phyloP scores from a whole-genome alignment of 1,140 invertebrate genomes.

The Drosophila guanche region DNA sequence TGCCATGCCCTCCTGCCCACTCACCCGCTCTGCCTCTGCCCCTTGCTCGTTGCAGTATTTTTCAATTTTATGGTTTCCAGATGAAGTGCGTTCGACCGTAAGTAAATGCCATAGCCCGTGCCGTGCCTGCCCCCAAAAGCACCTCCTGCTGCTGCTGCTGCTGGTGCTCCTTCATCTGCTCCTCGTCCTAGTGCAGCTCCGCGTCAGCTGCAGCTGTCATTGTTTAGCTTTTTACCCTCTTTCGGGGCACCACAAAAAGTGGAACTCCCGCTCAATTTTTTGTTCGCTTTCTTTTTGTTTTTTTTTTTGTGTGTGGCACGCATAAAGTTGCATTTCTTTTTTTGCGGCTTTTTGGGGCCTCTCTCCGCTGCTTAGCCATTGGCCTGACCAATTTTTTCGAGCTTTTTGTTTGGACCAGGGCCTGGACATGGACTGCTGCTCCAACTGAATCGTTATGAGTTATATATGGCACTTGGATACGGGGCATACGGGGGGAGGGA shows the following conservation, averaged over 20 bases:
- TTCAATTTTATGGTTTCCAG: constrained; percentile 81
- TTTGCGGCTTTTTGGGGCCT: constrained; percentile 22
- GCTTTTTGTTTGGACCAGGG: constrained; percentile 13
- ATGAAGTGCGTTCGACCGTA: constrained; percentile 80
- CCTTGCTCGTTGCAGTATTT: constrained; percentile 67
- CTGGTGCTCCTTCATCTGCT: neutral
- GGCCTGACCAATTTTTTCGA: constrained; percentile 41
- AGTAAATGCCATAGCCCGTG: constrained; percentile 57
- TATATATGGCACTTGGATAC: constrained; percentile 28
- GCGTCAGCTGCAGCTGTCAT: constrained; percentile 77
- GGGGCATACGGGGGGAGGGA: neutral
- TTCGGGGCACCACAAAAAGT: constrained; percentile 26
- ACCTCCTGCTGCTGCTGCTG: neutral
- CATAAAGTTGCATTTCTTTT: constrained; percentile 64
- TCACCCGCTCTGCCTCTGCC: constrained; percentile 6
- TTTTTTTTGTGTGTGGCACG: constrained; percentile 33
- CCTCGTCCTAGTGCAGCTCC: constrained; percentile 12
- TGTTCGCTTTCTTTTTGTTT: neutral
- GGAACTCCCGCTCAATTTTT: constrained; percentile 5
- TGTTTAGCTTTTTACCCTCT: constrained; percentile 73
- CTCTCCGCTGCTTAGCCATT: constrained; percentile 35
- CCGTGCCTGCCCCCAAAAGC: neutral
- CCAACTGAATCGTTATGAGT: constrained; percentile 43
- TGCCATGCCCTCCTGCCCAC: constrained; percentile 34
- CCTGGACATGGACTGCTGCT: constrained; percentile 3